phyloP scores from a whole-genome alignment of 2,113 vertebrate species.

The Zosterops pallidus region DNA sequence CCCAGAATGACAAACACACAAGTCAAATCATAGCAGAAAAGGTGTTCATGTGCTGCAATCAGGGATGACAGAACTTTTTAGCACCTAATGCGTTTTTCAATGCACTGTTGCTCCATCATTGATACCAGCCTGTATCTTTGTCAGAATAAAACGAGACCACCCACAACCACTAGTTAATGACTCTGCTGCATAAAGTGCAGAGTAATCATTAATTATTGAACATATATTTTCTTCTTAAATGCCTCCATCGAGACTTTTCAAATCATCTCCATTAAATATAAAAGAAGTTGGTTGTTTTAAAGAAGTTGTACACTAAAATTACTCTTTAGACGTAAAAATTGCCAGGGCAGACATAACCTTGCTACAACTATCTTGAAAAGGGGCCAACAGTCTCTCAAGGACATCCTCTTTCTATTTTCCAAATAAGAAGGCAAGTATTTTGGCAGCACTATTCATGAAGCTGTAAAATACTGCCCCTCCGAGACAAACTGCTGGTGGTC shows the following conservation, averaged over 20 bases:
- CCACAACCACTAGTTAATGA: neutral
- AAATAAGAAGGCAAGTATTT: neutral
- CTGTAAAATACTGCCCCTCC: neutral
- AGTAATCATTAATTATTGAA: neutral
- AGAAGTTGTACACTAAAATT: neutral
- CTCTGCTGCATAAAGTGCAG: neutral
- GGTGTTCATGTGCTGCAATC: neutral
- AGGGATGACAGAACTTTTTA: neutral
- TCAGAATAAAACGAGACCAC: neutral
- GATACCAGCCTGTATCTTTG: neutral
- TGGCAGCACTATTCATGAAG: neutral
- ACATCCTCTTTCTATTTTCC: neutral
- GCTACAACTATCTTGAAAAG: neutral
- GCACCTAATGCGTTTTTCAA: neutral
- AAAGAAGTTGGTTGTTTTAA: neutral
- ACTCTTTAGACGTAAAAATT: neutral
- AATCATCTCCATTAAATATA: neutral
- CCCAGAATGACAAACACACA: neutral
- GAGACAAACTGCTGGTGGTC: neutral
- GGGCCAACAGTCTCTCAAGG: neutral
- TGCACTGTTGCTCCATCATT: neutral
- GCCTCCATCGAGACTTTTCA: rapidly evolving
- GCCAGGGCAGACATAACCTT: neutral
- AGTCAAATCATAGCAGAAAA: neutral
- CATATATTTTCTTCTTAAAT: neutral